Evolutionary conservation across 2,888 invertebrate species (phyloP).

Genomic region (Drosophila histrio): DNA sequence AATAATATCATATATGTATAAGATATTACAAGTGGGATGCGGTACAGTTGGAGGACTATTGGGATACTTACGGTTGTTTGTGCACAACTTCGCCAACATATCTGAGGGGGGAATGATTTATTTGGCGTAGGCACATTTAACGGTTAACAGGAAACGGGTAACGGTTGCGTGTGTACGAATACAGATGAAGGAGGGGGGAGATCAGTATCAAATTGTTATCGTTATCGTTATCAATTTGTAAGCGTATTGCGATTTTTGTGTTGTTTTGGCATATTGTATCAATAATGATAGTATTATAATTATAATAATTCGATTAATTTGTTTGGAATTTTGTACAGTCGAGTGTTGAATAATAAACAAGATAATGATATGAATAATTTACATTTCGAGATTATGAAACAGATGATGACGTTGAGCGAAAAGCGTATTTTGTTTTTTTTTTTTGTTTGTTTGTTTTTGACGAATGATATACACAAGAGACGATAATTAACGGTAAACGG

Average conservation of each 20-base stretch:
- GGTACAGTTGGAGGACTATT: constrained; percentile 21
- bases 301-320: constrained; percentile 22
- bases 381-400: constrained; percentile 34
- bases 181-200: constrained; percentile 27
- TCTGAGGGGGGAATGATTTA: constrained; percentile 83
- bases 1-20: not conserved
- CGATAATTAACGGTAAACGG: constrained; percentile 48
- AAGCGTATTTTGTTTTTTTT: constrained; percentile 34
- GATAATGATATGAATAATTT: constrained; percentile 37
- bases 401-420: constrained; percentile 44
- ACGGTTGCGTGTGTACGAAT: constrained; percentile 43
- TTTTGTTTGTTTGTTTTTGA: not conserved
- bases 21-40: not conserved
- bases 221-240: constrained; percentile 51
- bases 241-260: constrained; percentile 19
- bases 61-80: constrained; percentile 88
- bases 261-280: constrained; percentile 1
- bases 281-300: constrained; percentile 13
- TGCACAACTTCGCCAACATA: constrained; percentile 90
- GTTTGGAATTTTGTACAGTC: constrained; percentile 33
- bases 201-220: constrained; percentile 51
- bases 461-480: constrained; percentile 41
- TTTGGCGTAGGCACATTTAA: constrained; percentile 29
- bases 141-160: constrained; percentile 28
- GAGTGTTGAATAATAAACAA: not conserved